Conservation (phyloP, 1,140 invertebrate genomes). For the silkworm (Bombyx mori) region ASM3026992v2 NC_085107.1:13575001-13575500, state of each 20-base stretch:
- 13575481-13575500: conserved; percentile 3
- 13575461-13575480: conserved; percentile 2
- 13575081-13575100: background rate
- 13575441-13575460: background rate
- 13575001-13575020: background rate
- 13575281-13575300: conserved; percentile 24
- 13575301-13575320: conserved; percentile 11
- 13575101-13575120: background rate
- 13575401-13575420: background rate
- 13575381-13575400: background rate
- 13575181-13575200: conserved; percentile 18
- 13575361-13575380: conserved; percentile 7
- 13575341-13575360: conserved; percentile 9
- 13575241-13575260: conserved; percentile 50
- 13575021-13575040: background rate
- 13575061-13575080: background rate
- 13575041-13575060: background rate
- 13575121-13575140: too few relatives aligned
- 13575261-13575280: conserved; percentile 21
- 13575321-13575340: background rate
- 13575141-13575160: too few relatives aligned
- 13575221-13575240: conserved; percentile 29
- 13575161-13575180: too few relatives aligned
- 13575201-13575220: conserved; percentile 66
- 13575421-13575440: background rate